These are phyloP conservation scores for Campopleginae sp. DNA, from an alignment of 2,888 invertebrate genomes.

Conservation along the genomic window DNA sequence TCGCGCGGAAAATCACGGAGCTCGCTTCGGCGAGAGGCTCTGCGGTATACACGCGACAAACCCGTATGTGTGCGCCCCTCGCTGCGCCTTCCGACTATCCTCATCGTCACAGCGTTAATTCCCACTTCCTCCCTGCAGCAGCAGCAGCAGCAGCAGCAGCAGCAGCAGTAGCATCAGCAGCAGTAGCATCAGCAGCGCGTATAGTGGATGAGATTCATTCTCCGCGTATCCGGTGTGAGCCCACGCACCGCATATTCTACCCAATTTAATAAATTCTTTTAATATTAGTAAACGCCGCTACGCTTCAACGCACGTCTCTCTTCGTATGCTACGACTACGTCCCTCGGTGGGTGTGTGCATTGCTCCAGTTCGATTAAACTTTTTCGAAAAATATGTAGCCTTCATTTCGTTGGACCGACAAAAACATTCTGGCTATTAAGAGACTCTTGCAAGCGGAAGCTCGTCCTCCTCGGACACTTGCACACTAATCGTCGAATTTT, in stretches of 20 bases:
- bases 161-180: neutral
- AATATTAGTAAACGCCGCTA: slow-evolving; percentile 75
- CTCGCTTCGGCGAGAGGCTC: neutral
- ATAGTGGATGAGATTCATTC: slow-evolving; percentile 83
- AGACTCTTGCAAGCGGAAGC: neutral
- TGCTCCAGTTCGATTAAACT: neutral
- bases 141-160: too few species aligned
- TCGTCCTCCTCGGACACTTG: neutral
- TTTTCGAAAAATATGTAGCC: neutral
- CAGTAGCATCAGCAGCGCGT: slow-evolving; percentile 8
- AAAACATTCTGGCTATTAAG: neutral
- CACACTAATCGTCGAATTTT: neutral
- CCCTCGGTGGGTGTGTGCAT: neutral
- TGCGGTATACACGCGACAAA: neutral
- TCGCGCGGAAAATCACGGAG: neutral
- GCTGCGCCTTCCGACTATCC: slow-evolving; percentile 27
- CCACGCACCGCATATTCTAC: slow-evolving; percentile 82
- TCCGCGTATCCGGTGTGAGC: slow-evolving; percentile 82
- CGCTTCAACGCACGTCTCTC: neutral
- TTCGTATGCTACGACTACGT: neutral
- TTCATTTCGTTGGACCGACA: neutral
- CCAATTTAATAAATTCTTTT: slow-evolving; percentile 83
- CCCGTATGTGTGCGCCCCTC: neutral
- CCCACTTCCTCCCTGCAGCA: slow-evolving; percentile 80
- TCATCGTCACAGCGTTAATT: slow-evolving; percentile 79